Conservation (phyloP, 2,113 vertebrate genomes). For the Loxodonta africana region DNA sequence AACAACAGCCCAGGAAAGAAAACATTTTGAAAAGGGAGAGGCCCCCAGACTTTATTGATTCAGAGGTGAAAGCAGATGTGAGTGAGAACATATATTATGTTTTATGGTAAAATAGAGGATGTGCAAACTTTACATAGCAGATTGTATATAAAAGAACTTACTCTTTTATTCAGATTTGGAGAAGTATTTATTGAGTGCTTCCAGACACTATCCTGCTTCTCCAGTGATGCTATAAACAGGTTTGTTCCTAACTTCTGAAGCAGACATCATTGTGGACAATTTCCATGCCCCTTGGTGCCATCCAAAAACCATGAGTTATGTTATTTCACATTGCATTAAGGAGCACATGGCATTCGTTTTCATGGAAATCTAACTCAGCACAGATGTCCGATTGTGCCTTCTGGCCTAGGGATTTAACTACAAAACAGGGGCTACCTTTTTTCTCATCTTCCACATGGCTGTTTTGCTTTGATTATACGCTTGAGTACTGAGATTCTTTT, state of each 20-base stretch:
- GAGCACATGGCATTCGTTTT: conserved; percentile 38
- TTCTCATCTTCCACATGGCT: background rate
- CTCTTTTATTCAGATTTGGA: conserved; percentile 36
- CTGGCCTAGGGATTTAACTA: conserved; percentile 2
- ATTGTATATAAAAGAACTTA: conserved; percentile 38
- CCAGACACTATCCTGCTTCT: background rate
- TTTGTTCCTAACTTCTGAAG: conserved; percentile 25
- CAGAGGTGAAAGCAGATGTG: conserved; percentile 41
- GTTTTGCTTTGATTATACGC: conserved; percentile 29
- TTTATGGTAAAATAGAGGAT: conserved; percentile 34
- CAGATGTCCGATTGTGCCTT: conserved; percentile 41
- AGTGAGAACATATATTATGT: conserved; percentile 62
- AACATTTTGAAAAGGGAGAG: background rate
- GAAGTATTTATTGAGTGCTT: conserved; percentile 61
- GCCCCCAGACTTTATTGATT: conserved; percentile 38
- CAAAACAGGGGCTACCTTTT: background rate
- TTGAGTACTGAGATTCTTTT: conserved; percentile 13
- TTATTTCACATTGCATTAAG: conserved; percentile 47
- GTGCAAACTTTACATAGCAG: background rate
- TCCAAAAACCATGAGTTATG: background rate
- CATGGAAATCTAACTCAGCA: conserved; percentile 41
- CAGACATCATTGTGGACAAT: background rate
- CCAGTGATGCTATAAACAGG: background rate
- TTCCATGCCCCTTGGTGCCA: background rate
- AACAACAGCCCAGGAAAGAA: background rate